A percentile compares a stretch with the other conserved stretches of the same genome.
Evolutionary conservation across 2,888 invertebrate genomes (phyloP).

Genomic region (Endotricha flammealis): DNA sequence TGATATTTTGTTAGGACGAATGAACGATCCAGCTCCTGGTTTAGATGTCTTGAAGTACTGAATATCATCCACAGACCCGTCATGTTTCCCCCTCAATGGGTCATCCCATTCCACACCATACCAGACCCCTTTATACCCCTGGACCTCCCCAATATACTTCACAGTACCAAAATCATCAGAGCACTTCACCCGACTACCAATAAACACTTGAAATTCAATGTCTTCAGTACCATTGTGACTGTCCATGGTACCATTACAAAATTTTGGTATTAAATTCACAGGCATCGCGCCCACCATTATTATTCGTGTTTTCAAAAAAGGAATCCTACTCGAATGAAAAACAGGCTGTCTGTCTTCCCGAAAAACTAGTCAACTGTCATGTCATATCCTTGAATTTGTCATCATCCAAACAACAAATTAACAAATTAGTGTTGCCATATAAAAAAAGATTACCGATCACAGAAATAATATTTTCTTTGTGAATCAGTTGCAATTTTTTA

Average conservation of each 20-base stretch:
- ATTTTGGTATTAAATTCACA: conserved; percentile 75
- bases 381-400: conserved; percentile 9
- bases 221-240: conserved; percentile 70
- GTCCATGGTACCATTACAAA: conserved; percentile 71
- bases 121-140: conserved; percentile 87
- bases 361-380: conserved; percentile 40
- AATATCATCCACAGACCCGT: conserved; percentile 89
- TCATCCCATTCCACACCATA: conserved; percentile 99
- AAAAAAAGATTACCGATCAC: conserved; percentile 3
- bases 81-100: conserved; percentile 91
- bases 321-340: conserved; percentile 66
- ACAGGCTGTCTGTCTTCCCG: conserved; percentile 53
- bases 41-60: conserved; percentile 88
- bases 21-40: conserved; percentile 92
- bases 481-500: no score
- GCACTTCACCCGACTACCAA: conserved; percentile 64
- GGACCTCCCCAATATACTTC: conserved; percentile 86
- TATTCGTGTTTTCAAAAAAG: conserved; percentile 64
- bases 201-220: conserved; percentile 64
- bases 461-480: no score
- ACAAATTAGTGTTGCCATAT: conserved; percentile 10
- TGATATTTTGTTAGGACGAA: conserved; percentile 88
- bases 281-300: conserved; percentile 78
- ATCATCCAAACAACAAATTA: conserved; percentile 2
- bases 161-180: conserved; percentile 75